Evolutionary conservation across 2,797 vertebrate genomes (phyloP), one percentile per base, ranked within the genome.

Genomic region (Pempheris klunzingeri): DNA sequence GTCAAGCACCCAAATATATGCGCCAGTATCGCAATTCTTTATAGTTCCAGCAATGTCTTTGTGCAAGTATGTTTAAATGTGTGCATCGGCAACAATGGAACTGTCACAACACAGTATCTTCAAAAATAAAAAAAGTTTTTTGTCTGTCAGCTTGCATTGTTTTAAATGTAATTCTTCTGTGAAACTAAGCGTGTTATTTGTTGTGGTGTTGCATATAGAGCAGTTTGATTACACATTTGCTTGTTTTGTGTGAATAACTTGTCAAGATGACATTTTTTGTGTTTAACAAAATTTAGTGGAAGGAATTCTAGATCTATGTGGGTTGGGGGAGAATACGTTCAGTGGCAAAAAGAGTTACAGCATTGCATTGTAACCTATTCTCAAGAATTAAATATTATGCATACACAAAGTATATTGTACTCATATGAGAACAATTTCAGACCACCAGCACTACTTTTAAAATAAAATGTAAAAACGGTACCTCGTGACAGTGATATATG

Each of bases 361-460:
- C 94, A 93, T 95, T 95, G 94, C 94, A 95, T 95, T 95, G 94
- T 94, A 94, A 94, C 92, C 89, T 93, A 93, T 94, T 95, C 93
- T 94, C 92, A 94, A 93, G 91, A 95, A 93, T 94, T 93, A 88
- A 95, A 92, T 94, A 93, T 94, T 96, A 95, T 96, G 95, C 95
- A 95, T 94, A 93, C 87, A 92, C 91, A 94, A 94, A 95, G 90
- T 95, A 92, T 95, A 95, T 95, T 96, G 94, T 95, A 92, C 94
- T 95, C 94, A 85, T 87, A 93, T 74, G 91, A 95, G 92, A 93
- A 94, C 93, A 94, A 95, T 94, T 95, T 95, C 95, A 94, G 92
- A 95, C 93, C 95, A 96, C 95, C 95, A 96, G 95, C 95, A 95
- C 93, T 94, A 94, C 94, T 95, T 95, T 94, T 92, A 93, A 93